Evolutionary conservation across 2,797 vertebrate genomes (phyloP), one percentile per base, ranked within the genome.

Genomic region (Macropodus opercularis): DNA sequence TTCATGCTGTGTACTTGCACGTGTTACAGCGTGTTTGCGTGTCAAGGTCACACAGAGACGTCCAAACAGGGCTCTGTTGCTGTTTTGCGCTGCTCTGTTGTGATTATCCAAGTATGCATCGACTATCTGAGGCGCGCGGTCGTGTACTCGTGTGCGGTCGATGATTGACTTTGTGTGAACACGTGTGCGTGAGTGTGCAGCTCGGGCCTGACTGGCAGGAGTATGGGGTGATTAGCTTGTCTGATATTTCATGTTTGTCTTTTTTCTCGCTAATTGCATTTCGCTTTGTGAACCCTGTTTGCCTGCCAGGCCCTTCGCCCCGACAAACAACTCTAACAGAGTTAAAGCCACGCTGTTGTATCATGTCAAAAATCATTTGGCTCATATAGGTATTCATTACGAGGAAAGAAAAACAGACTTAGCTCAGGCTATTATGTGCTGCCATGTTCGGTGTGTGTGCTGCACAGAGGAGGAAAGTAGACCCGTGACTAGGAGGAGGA

Each of bases 321-420:
- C 79, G 71, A 85, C 89, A 91, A 90, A 89, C 88, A 88, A 72
- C 76, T 69, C 64, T 88, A 90, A 90, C 79, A 85, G 82, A 88
- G 86, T 92, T 90, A 87, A 77, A 71, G 72, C 75, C 49, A 49
- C 56, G 61, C 83, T 50, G 79, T 85, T 83, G 75, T 85, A 77
- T 89, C 83, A 81, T 85, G 85, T 90, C 90, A 90, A 43, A 85
- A 87, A 86, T 84, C 56, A 81, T 91, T 88, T 65, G 74, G 58
- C 80, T 90, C 84, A 77, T 86, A 75, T 75, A 49, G 26, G 58
- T 72, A 56, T 81, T 83, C 79, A 73, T 73, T 85, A 84, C 35
- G 14, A 64, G 57, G 53, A n/a, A 24, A 55, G 10, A 49, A 38
- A 23, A 12, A 1, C 5, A 31, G 17, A 55, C 23, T 42, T 49